Percentiles rank a stretch among this genome's conserved stretches.
These are phyloP conservation scores for Dipodomys stephensi DNA, from an alignment of 2,113 vertebrate genomes.

Conservation along the genomic window DNA sequence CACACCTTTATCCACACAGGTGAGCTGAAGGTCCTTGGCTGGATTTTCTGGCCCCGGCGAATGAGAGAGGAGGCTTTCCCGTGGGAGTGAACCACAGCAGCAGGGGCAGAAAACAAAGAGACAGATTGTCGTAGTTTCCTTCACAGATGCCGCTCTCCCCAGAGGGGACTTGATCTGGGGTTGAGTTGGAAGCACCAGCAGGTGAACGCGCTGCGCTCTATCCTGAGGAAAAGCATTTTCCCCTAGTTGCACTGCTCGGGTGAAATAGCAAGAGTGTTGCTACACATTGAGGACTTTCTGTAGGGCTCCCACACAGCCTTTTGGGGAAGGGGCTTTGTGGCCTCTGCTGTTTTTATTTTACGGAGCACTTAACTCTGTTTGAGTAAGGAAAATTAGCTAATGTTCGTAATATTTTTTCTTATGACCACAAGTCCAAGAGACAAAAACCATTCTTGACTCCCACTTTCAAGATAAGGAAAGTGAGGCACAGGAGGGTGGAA, in stretches of 20 bases:
- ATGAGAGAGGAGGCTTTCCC: not conserved
- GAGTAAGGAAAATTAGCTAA: not conserved
- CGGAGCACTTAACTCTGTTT: not conserved
- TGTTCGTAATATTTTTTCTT: not conserved
- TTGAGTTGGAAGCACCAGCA: constrained; percentile 70
- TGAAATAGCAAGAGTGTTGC: constrained; percentile 73
- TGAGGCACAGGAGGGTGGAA: not conserved
- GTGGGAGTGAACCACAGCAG: not conserved
- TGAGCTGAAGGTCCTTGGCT: constrained; percentile 68
- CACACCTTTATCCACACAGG: constrained; percentile 99
- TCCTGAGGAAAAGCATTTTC: constrained; percentile 73
- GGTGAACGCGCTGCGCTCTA: not conserved
- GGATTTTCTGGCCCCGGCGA: not conserved
- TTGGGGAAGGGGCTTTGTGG: not conserved
- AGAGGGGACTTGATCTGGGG: constrained; percentile 75
- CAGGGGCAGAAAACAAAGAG: not conserved
- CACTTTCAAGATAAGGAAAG: constrained; percentile 33
- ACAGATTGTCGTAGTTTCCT: not conserved
- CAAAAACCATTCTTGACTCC: not conserved
- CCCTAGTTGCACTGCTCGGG: constrained; percentile 65
- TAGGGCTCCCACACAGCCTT: constrained; percentile 58
- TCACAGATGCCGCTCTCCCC: not conserved
- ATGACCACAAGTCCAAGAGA: not conserved
- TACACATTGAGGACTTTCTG: constrained; percentile 61
- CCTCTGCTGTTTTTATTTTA: not conserved